phyloP scores from a whole-genome alignment of 64 coral and sea anemone species.

The Actinia equina region DNA sequence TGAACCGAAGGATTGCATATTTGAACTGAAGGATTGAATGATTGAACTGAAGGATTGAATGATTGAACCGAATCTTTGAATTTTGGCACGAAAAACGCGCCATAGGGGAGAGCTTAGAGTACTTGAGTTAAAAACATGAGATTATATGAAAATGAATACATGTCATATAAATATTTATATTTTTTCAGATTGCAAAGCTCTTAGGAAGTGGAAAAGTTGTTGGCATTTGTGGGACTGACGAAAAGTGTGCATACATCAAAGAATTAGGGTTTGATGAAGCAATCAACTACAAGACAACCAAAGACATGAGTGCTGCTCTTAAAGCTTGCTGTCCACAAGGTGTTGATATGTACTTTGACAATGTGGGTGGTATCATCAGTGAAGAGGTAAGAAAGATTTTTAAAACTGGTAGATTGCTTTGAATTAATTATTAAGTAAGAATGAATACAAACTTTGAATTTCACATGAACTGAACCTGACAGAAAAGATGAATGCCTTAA shows the following conservation, averaged over 20 bases:
- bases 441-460: too few relatives aligned
- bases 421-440: background rate
- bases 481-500: too few relatives aligned
- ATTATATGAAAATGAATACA: too few relatives aligned
- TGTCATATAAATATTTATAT: background rate
- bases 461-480: too few relatives aligned
- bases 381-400: slow-evolving; percentile 42
- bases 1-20: background rate
- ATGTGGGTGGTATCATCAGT: slow-evolving; percentile 85
- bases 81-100: too few relatives aligned
- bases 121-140: background rate
- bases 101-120: too few relatives aligned
- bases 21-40: background rate
- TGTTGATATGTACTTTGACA: slow-evolving; percentile 95
- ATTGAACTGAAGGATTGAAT: too few relatives aligned
- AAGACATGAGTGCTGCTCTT: slow-evolving; percentile 49
- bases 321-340: slow-evolving; percentile 40
- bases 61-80: too few relatives aligned
- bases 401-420: background rate
- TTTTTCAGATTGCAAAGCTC: slow-evolving; percentile 78
- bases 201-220: slow-evolving; percentile 81
- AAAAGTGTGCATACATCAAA: slow-evolving; percentile 72
- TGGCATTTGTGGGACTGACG: slow-evolving; percentile 93
- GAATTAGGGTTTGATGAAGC: slow-evolving; percentile 85
- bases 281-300: slow-evolving; percentile 84